A percentile compares a stretch with the other conserved stretches of the same genome.
Evolutionary conservation across 2,888 invertebrate species (phyloP).

Genomic region (Acrocyrtus sp.): DNA sequence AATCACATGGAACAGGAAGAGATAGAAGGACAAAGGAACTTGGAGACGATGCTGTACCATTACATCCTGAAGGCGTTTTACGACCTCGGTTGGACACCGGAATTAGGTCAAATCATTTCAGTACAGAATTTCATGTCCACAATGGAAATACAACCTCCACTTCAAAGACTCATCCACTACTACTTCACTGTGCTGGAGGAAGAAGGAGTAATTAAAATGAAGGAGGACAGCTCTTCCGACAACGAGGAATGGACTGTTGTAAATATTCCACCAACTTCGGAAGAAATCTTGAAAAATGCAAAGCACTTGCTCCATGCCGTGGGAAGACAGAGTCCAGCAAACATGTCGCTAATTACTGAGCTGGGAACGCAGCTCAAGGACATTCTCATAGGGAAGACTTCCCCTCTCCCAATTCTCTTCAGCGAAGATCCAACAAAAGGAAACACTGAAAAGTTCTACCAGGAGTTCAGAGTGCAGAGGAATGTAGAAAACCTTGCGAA

Average conservation of each 20-base stretch:
- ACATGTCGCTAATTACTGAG: conserved; percentile 31
- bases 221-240: background rate
- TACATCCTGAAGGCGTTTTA: conserved; percentile 37
- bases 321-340: conserved; percentile 19
- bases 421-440: conserved; percentile 34
- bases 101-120: conserved; percentile 8
- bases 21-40: background rate
- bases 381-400: conserved; percentile 26
- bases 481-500: conserved; percentile 8
- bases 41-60: conserved; percentile 31
- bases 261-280: conserved; percentile 19
- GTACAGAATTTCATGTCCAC: conserved; percentile 9
- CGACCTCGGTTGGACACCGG: conserved; percentile 36
- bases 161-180: conserved; percentile 18
- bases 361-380: conserved; percentile 30
- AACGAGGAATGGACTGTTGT: conserved; percentile 21
- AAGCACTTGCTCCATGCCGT: conserved; percentile 24
- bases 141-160: conserved; percentile 10
- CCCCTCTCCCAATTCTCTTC: conserved; percentile 37
- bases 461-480: conserved; percentile 26
- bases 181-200: conserved; percentile 26
- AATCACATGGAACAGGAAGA: conserved; percentile 25
- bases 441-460: conserved; percentile 31
- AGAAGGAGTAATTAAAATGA: conserved; percentile 16
- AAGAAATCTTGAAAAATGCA: conserved; percentile 25